A percentile compares a stretch with the other conserved stretches of the same genome.
Evolutionary conservation across 1,140 invertebrate species (phyloP).

Genomic region (Akabosia matsudoensis): DNA sequence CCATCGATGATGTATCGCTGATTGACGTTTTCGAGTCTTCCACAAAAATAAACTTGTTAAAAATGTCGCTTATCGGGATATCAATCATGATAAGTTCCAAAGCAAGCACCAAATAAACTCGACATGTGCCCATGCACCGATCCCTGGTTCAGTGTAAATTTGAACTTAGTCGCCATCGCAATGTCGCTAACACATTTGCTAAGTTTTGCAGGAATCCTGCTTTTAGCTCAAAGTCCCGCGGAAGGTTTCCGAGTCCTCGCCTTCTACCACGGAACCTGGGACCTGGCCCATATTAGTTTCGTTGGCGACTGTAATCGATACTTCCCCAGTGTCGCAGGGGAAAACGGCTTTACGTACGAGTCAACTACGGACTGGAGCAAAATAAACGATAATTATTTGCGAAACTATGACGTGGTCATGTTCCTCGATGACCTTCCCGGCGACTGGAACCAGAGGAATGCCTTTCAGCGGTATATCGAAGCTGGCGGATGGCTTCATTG

Average conservation of each 20-base stretch:
- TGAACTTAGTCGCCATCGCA: too few relatives aligned
- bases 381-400: conserved; percentile 30
- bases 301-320: conserved; percentile 29
- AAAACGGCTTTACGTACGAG: conserved; percentile 28
- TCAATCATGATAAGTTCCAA: too few relatives aligned
- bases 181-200: too few relatives aligned
- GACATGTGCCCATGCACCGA: too few relatives aligned
- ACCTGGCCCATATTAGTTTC: conserved; percentile 35
- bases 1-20: too few relatives aligned
- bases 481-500: conserved; percentile 35
- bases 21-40: too few relatives aligned
- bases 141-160: too few relatives aligned
- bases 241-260: conserved; percentile 19
- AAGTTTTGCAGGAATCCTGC: too few relatives aligned
- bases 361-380: conserved; percentile 34
- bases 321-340: conserved; percentile 3
- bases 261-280: conserved; percentile 28
- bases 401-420: conserved; percentile 27
- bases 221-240: too few relatives aligned
- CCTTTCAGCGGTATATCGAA: conserved; percentile 32
- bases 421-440: conserved; percentile 37
- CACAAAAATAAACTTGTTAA: too few relatives aligned
- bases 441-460: conserved; percentile 24
- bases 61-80: too few relatives aligned
- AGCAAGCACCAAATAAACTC: too few relatives aligned